Evolutionary conservation across 2,797 vertebrate genomes (phyloP).

Genomic region (Petrocephalus schoutedeni): DNA sequence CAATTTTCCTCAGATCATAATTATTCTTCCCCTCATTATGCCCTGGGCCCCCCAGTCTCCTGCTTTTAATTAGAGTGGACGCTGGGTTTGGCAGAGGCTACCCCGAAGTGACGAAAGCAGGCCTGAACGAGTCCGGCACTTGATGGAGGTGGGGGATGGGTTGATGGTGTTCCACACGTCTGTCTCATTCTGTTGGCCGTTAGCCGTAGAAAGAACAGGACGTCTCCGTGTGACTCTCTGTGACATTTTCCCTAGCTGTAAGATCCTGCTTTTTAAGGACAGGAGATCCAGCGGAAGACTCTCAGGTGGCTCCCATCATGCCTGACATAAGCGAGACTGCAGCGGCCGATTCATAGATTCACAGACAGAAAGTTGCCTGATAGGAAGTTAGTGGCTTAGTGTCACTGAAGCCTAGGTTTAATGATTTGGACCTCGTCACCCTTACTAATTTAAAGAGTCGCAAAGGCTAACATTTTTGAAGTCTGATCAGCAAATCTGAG

Average conservation of each 20-base stretch:
- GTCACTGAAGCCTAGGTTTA: too few species aligned
- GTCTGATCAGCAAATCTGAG: neutral
- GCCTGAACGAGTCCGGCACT: slow-evolving; percentile 64
- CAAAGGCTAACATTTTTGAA: neutral
- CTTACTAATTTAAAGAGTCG: neutral
- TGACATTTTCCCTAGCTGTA: neutral
- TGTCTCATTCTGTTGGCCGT: neutral
- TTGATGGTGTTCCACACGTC: slow-evolving; percentile 20
- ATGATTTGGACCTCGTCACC: neutral
- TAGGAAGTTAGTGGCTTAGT: neutral
- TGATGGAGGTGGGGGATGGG: slow-evolving; percentile 45
- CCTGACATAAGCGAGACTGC: neutral
- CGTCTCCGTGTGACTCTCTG: neutral
- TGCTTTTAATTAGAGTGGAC: slow-evolving; percentile 67
- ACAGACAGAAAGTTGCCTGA: neutral
- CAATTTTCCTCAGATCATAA: slow-evolving; percentile 78
- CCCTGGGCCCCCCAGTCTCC: slow-evolving; percentile 48
- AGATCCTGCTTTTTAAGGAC: neutral
- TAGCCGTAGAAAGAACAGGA: neutral
- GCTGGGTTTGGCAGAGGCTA: slow-evolving; percentile 60
- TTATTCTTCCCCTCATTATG: slow-evolving; percentile 77
- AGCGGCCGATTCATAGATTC: neutral
- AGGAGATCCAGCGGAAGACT: neutral
- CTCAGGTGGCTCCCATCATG: neutral
- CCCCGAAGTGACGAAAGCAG: slow-evolving; percentile 69